Conservation (phyloP, 2,888 invertebrate genomes). For the Ophion ventricosus region DNA sequence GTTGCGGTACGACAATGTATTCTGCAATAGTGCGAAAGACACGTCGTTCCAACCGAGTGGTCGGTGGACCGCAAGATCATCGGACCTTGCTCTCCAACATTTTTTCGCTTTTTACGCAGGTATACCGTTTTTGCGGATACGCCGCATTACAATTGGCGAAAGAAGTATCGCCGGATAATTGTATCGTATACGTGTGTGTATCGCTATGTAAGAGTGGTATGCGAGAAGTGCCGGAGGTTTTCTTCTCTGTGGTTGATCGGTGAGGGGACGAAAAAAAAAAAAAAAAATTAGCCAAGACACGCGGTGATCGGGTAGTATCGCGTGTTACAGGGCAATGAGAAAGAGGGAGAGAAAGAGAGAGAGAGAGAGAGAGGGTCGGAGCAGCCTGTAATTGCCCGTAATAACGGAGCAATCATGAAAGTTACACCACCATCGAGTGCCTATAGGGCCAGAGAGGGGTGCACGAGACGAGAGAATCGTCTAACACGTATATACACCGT, state of each 20-base stretch:
- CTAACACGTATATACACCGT: constrained; percentile 37
- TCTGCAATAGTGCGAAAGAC: too few species aligned
- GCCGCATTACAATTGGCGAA: not conserved
- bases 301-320: constrained; percentile 69
- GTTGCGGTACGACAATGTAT: too few species aligned
- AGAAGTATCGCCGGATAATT: not conserved
- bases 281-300: constrained; percentile 28
- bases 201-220: constrained; percentile 9
- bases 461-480: constrained; percentile 25
- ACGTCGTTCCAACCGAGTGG: too few species aligned
- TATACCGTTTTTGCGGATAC: too few species aligned
- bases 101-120: too few species aligned
- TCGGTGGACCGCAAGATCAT: too few species aligned
- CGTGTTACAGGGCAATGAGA: constrained; percentile 71
- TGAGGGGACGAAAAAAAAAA: constrained; percentile 16
- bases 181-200: not conserved
- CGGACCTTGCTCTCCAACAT: too few species aligned
- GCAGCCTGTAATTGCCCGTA: constrained; percentile 73
- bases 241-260: constrained; percentile 26
- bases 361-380: constrained; percentile 41
- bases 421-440: constrained; percentile 71
- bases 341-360: constrained; percentile 16
- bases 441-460: constrained; percentile 52
- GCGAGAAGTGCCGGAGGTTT: constrained; percentile 37
- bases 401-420: constrained; percentile 75